phyloP scores from a whole-genome alignment of 2,888 invertebrate species.

The Drosophila maculinotata region DNA sequence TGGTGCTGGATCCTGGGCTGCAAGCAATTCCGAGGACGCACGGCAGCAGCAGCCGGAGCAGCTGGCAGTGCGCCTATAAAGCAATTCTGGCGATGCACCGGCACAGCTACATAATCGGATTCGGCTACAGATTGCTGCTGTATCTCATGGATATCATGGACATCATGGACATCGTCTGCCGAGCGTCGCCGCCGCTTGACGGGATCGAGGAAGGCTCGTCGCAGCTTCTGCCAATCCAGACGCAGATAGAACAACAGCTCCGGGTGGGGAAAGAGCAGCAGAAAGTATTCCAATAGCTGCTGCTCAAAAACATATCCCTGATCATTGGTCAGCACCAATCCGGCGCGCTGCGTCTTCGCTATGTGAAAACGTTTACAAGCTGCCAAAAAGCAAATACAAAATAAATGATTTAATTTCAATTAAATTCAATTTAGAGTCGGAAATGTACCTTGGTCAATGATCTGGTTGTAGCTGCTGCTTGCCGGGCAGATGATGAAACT shows the following conservation, averaged over 20 bases:
- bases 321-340: constrained; percentile 77
- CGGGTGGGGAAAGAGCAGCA: constrained; percentile 80
- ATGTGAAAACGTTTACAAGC: constrained; percentile 59
- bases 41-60: not conserved
- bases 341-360: constrained; percentile 48
- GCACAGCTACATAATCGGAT: constrained; percentile 55
- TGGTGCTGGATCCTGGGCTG: constrained; percentile 22
- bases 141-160: not conserved
- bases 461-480: constrained; percentile 65
- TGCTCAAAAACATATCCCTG: constrained; percentile 74
- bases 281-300: constrained; percentile 78
- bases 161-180: not conserved
- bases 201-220: constrained; percentile 34
- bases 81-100: constrained; percentile 82
- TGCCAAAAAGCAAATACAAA: constrained; percentile 11
- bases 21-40: constrained; percentile 45
- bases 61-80: constrained; percentile 77
- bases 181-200: constrained; percentile 34
- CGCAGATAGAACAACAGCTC: constrained; percentile 77
- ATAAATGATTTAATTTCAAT: not conserved
- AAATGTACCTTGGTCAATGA: constrained; percentile 74
- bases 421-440: constrained; percentile 23
- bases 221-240: constrained; percentile 61
- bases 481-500: constrained; percentile 47
- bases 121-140: constrained; percentile 1